Conservation (phyloP, 1,140 invertebrate species). For the Sitobion miscanthi region DNA sequence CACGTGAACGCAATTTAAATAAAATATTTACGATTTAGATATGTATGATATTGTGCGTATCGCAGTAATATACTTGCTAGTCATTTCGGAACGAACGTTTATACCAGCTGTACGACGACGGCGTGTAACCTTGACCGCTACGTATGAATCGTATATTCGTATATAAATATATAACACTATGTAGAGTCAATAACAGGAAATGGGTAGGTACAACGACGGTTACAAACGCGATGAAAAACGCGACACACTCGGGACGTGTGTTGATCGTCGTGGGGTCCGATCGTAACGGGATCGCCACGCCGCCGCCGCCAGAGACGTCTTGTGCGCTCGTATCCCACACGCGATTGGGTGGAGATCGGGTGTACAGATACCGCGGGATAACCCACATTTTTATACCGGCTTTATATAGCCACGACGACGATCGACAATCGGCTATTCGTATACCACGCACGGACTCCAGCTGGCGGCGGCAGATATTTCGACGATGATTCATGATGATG, state of each 20-base stretch:
- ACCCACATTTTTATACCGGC: constrained; percentile 24
- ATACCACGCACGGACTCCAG: constrained; percentile 15
- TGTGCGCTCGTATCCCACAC: background rate
- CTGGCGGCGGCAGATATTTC: constrained; percentile 23
- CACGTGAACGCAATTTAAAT: background rate
- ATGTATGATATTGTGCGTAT: background rate
- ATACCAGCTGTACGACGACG: background rate
- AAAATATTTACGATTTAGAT: too few relatives aligned
- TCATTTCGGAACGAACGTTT: constrained; percentile 4
- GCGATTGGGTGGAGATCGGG: background rate
- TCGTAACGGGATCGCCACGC: background rate
- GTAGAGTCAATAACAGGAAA: background rate
- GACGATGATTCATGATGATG: constrained; percentile 46
- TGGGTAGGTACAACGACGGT: too few relatives aligned
- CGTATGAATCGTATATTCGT: background rate
- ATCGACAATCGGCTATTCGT: constrained; percentile 11
- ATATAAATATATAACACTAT: too few relatives aligned
- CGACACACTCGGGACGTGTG: background rate
- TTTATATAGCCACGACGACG: background rate
- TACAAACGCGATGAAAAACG: background rate
- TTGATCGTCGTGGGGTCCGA: background rate
- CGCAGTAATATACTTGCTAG: background rate
- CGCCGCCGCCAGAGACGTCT: background rate
- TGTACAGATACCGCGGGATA: background rate
- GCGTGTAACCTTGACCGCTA: constrained; percentile 37